Conservation (phyloP, 1,140 invertebrate genomes). For the Helicorthomorpha holstii region DNA sequence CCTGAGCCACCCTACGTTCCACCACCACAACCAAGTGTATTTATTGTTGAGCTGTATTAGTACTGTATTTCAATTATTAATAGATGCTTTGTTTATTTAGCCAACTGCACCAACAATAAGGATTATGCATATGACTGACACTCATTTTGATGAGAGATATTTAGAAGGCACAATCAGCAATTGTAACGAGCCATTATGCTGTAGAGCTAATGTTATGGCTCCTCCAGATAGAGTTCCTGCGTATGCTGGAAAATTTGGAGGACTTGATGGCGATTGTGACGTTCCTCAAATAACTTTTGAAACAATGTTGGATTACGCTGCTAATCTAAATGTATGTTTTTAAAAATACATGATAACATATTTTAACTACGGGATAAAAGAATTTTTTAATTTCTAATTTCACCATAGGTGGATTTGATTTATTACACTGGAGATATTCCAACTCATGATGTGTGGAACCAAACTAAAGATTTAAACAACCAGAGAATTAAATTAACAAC, state of each 20-base stretch:
- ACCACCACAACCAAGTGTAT: background rate
- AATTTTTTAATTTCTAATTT: too few relatives aligned
- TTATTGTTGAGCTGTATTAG: too few relatives aligned
- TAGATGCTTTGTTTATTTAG: too few relatives aligned
- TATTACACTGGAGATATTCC: conserved; percentile 45
- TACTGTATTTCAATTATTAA: too few relatives aligned
- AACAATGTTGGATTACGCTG: conserved; percentile 19
- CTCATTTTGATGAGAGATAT: conserved; percentile 34
- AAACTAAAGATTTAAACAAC: conserved; percentile 31
- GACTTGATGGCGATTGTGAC: conserved; percentile 9
- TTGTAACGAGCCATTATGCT: conserved; percentile 31
- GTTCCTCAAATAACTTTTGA: conserved; percentile 12
- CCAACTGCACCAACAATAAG: conserved; percentile 16
- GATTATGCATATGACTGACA: conserved; percentile 33
- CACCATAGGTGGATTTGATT: conserved; percentile 36
- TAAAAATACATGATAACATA: too few relatives aligned
- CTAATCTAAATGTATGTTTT: too few relatives aligned
- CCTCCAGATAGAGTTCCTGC: conserved; percentile 2
- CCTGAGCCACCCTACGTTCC: background rate
- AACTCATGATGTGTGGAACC: conserved; percentile 46
- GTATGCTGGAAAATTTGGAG: conserved; percentile 6
- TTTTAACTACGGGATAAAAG: too few relatives aligned
- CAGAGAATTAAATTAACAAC: conserved; percentile 28
- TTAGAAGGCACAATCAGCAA: conserved; percentile 25
- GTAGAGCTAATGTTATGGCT: conserved; percentile 15